Base-by-base conservation (phyloP, 2,797 vertebrate genomes). In the Fistularia commersonii region DNA sequence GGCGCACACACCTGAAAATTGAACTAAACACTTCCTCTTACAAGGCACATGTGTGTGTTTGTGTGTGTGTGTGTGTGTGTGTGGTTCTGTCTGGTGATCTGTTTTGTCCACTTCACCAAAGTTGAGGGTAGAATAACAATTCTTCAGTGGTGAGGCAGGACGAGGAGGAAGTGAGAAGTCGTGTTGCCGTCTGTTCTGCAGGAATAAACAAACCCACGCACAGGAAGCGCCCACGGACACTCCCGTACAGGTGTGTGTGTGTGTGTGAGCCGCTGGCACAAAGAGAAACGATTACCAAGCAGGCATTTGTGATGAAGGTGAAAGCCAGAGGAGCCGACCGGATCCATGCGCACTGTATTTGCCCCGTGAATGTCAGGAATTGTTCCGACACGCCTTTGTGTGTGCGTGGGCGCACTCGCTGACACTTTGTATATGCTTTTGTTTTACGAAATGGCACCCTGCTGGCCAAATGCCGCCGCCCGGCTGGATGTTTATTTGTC, bases 181-280 rank as follows among this genome's bases (percentile, higher is more conserved):
- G 66, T 34, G 56, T 40, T 51, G 54, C 38, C 13, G 40, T 52
- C 45, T 63, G 48, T 61, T 66, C 9, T n/a, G 34, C 33, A 31
- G 43, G n/a, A 44, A 54, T 56, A 70, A 61, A 66, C 59, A 54
- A 45, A 52, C 52, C 59, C 56, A 54, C 32, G 1, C 58, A 66
- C 69, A 64, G 64, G 66, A 77, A 62, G 57, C 54, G 43, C 45
- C 54, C 58, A 48, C 68, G 67, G 46, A 46, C 66, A 36, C 64
- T 69, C 51, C 56, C 60, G 46, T 15, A 57, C 69, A 78, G 72
- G 72, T 79, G 76, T 69, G 23, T 23, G 23, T 23, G 72, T 79
- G 76, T 69, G 23, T 23, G 23, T 23, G 23, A 23, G 23, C 23
- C 4, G 23, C 23, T 2, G 23, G 9, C 35, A 32, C 54, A 56